Conservation (phyloP, 2,113 vertebrate genomes). For the Cacatua alba region DNA sequence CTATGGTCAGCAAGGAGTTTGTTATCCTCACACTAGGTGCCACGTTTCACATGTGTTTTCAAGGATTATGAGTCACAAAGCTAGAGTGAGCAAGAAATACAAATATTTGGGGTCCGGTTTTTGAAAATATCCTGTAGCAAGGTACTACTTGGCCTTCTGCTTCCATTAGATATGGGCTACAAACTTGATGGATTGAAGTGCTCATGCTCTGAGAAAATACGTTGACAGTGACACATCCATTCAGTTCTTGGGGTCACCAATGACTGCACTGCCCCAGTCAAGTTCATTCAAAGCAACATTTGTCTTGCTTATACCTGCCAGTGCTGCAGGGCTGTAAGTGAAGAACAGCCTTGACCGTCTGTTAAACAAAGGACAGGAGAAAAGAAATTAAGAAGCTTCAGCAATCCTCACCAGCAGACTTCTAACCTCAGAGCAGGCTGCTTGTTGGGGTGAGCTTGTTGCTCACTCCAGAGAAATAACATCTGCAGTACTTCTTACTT, state of each 20-base stretch:
- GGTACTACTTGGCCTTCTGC: neutral
- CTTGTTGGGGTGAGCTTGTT: neutral
- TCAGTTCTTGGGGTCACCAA: neutral
- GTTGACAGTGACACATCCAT: neutral
- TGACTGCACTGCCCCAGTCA: neutral
- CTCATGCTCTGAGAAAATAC: neutral
- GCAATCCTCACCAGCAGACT: neutral
- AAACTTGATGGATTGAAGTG: neutral
- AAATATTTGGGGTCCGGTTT: neutral
- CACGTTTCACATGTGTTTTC: neutral
- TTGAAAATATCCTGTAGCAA: neutral
- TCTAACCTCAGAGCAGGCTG: neutral
- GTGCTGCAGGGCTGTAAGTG: neutral
- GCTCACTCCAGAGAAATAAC: neutral
- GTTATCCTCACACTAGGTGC: neutral
- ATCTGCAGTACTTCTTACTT: neutral
- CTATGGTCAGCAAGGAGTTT: neutral
- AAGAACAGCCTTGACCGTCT: neutral
- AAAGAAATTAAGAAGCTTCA: neutral
- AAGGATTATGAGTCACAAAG: neutral
- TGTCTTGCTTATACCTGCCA: neutral
- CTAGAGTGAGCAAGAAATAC: neutral
- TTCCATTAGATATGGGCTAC: neutral
- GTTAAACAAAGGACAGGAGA: neutral
- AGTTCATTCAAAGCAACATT: neutral